These are phyloP conservation scores for Bucorvus abyssinicus DNA, from an alignment of 2,797 vertebrate genomes.

Conservation along the genomic window DNA sequence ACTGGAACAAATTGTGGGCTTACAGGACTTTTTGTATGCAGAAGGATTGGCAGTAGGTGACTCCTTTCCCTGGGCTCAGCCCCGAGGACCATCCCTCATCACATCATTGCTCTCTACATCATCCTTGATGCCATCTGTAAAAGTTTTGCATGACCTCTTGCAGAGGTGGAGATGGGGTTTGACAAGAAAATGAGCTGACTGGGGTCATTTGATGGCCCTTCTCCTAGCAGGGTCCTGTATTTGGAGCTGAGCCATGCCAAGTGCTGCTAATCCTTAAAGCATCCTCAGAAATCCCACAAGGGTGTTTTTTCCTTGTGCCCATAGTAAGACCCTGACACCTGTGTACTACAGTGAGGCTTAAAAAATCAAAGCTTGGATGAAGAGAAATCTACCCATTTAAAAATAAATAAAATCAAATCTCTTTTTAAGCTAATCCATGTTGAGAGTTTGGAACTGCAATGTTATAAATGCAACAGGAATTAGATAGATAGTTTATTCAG, in stretches of 20 bases:
- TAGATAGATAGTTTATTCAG: not conserved
- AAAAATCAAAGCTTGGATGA: too few relatives aligned
- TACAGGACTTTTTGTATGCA: not conserved
- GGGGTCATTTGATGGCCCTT: not conserved
- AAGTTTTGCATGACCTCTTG: not conserved
- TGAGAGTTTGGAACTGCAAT: not conserved
- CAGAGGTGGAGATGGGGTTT: not conserved
- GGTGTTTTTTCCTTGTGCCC: too few relatives aligned
- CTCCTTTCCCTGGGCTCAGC: not conserved
- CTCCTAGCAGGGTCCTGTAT: not conserved
- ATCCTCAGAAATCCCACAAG: not conserved
- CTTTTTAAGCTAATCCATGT: not conserved
- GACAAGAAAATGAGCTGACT: not conserved
- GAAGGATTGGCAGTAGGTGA: too few relatives aligned
- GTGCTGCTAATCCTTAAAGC: not conserved
- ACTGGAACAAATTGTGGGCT: not conserved
- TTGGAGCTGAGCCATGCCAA: not conserved
- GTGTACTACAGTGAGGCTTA: too few relatives aligned
- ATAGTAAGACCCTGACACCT: too few relatives aligned
- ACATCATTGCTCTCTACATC: rapidly evolving
- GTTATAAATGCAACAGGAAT: not conserved
- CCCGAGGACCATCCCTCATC: rapidly evolving
- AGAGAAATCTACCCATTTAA: not conserved
- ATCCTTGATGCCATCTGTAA: not conserved
- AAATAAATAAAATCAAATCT: not conserved